Percentiles rank a stretch among this genome's conserved stretches.
These are phyloP conservation scores for Heterotis niloticus DNA, from an alignment of 2,113 vertebrate genomes.

Conservation along the genomic window DNA sequence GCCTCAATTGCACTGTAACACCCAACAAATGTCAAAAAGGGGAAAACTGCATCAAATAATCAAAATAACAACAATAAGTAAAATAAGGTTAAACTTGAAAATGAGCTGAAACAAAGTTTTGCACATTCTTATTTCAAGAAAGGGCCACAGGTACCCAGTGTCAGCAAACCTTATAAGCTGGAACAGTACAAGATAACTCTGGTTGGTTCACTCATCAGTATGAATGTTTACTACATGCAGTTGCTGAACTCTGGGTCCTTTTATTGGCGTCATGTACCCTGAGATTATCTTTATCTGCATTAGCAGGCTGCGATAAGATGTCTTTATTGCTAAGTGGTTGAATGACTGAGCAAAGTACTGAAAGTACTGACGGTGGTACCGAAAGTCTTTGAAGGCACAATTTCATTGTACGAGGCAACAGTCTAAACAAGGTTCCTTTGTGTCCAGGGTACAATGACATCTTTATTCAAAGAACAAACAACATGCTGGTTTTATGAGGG, in stretches of 20 bases:
- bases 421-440: not conserved
- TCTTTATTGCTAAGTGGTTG: not conserved
- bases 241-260: not conserved
- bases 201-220: not conserved
- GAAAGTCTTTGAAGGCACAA: not conserved
- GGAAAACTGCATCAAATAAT: too few relatives aligned
- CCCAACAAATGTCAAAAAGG: too few relatives aligned
- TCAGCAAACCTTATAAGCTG: not conserved
- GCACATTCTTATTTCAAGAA: not conserved
- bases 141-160: not conserved
- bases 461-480: not conserved
- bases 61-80: too few relatives aligned
- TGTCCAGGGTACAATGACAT: not conserved
- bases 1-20: too few relatives aligned
- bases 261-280: slow-evolving; percentile 12
- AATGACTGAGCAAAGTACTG: not conserved
- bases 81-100: too few relatives aligned
- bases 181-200: not conserved
- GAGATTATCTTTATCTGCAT: slow-evolving; percentile 10
- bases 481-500: not conserved
- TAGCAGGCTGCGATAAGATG: slow-evolving; percentile 6
- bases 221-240: not conserved
- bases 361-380: too few relatives aligned
- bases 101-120: not conserved
- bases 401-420: not conserved